Evolutionary conservation across 1,140 invertebrate species (phyloP).

Genomic region (Drosophila chauvacae): DNA sequence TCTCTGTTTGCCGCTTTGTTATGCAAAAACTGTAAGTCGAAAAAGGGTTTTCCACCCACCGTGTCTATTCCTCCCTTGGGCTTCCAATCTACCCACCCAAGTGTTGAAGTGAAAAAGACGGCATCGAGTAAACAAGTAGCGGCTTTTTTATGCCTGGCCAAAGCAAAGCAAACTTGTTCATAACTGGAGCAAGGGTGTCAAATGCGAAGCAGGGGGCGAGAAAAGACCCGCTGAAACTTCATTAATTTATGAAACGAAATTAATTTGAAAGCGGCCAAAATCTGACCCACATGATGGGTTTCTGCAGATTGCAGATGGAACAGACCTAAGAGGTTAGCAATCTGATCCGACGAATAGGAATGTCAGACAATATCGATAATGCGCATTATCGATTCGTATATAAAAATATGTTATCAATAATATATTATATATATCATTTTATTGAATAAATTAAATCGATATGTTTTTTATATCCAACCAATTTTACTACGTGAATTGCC

Average conservation of each 20-base stretch:
- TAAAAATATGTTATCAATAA: too few species aligned
- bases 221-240: conserved; percentile 14
- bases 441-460: background rate
- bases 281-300: background rate
- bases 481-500: background rate
- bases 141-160: conserved; percentile 49
- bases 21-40: conserved; percentile 54
- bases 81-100: conserved; percentile 26
- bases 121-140: conserved; percentile 62
- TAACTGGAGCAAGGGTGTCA: conserved; percentile 33
- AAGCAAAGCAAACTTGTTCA: conserved; percentile 43
- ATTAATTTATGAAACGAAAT: conserved; percentile 49
- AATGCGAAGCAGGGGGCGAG: background rate
- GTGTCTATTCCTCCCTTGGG: conserved; percentile 28
- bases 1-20: conserved; percentile 58
- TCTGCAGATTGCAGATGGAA: background rate
- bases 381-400: too few species aligned
- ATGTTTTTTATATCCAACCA: background rate
- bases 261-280: conserved; percentile 17
- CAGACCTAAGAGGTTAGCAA: background rate
- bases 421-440: too few species aligned
- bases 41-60: conserved; percentile 41
- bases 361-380: background rate
- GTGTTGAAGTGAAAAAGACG: conserved; percentile 50
- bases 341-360: background rate